Conservation (phyloP, 1,140 invertebrate species). For the Heterodera schachtii region DNA sequence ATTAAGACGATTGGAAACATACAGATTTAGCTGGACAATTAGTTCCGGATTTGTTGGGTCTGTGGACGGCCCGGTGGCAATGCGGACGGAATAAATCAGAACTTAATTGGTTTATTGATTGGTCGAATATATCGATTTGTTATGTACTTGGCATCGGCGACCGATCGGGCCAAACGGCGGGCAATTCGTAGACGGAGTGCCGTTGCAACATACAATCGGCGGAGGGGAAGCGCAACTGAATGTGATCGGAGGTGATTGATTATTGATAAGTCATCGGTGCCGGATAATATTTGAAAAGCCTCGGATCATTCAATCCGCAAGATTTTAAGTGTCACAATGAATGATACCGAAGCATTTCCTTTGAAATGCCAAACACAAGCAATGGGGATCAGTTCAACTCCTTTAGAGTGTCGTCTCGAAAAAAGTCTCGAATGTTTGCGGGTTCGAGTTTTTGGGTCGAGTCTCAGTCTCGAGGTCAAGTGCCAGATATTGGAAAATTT, state of each 20-base stretch:
- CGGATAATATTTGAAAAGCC: too few species aligned
- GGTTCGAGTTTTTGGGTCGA: too few species aligned
- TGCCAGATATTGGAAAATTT: too few species aligned
- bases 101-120: conserved; percentile 38
- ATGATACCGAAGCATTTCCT: too few species aligned
- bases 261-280: too few species aligned
- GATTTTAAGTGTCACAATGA: too few species aligned
- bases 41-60: not conserved
- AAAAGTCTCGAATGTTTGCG: too few species aligned
- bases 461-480: too few species aligned
- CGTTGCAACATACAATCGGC: conserved; percentile 39
- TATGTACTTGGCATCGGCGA: conserved; percentile 46
- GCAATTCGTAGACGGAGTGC: conserved; percentile 50
- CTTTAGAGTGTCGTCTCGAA: too few species aligned
- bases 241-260: not conserved
- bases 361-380: too few species aligned
- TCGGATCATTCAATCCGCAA: too few species aligned
- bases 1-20: not conserved
- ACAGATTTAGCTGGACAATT: conserved; percentile 43
- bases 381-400: too few species aligned
- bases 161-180: conserved; percentile 51
- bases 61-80: conserved; percentile 40
- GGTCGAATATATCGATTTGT: not conserved
- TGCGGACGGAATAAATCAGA: conserved; percentile 43
- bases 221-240: conserved; percentile 42